Evolutionary conservation across 2,888 invertebrate species (phyloP), one percentile per base, ranked within the genome.

Genomic region (Cordilura impudica): DNA sequence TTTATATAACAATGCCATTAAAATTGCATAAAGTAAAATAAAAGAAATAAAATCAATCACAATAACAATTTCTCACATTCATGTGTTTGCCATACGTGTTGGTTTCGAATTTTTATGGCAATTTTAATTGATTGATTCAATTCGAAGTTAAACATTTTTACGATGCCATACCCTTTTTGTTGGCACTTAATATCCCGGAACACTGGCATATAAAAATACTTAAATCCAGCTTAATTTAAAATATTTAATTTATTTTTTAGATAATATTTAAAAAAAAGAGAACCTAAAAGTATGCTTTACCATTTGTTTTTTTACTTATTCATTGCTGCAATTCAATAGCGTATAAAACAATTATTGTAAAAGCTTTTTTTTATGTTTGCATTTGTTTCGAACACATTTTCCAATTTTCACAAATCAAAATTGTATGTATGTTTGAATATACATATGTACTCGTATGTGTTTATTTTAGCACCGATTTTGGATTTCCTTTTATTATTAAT

Each of bases 1-100:
- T 16, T 65, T 73, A 70, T 67, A 71, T 66, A 61, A 66, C 70
- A 54, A 66, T 43, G 29, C 45, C 65, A 54, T 61, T 67, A 71
- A 65, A 79, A 43, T 49, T 47, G 58, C 49, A 70, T 45, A 65
- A 73, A 56, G 23, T n/a, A 19, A 54, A 26, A 54, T 26, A 58
- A 73, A 18, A 23, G 53, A 67, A 58, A 63, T 67, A 61, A 71
- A 79, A 79, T 71, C 70, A 71, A 75, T 71, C 78, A 67, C 61
- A 51, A 54, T 74, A 69, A 73, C 29, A 73, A 51, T 19, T n/a
- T 2, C 35, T 49, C 2, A 10, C 39, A 16, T 39, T 19, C 6
- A 45, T 43, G 39, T n/a, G 49, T 58, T 19, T 14, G 58, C 8
- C 12, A 51, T 65, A 39, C 19, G 39, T 53, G 63, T 51, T 39